These are phyloP conservation scores for zebrafish (Danio rerio) DNA, from an alignment of 2,113 vertebrate species.

Conservation along the genomic window GRCz12tu NC_133184.1:54352001-54352500, in stretches of 20 bases:
- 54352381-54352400: not conserved
- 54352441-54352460: too few relatives aligned
- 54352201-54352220: not conserved
- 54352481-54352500: too few relatives aligned
- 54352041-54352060: not conserved
- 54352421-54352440: too few relatives aligned
- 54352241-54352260: not conserved
- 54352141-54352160: not conserved
- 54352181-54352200: not conserved
- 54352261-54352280: not conserved
- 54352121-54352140: too few relatives aligned
- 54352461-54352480: too few relatives aligned
- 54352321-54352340: not conserved
- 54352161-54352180: not conserved
- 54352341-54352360: not conserved
- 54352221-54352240: not conserved
- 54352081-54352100: constrained; percentile 24
- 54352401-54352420: not conserved
- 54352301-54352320: not conserved
- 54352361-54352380: not conserved
- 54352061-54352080: not conserved
- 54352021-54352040: not conserved
- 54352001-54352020: constrained; percentile 61
- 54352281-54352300: not conserved
- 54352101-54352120: not conserved